phyloP scores from a whole-genome alignment of 2,113 vertebrate genomes.

The Dasyornis broadbenti region DNA sequence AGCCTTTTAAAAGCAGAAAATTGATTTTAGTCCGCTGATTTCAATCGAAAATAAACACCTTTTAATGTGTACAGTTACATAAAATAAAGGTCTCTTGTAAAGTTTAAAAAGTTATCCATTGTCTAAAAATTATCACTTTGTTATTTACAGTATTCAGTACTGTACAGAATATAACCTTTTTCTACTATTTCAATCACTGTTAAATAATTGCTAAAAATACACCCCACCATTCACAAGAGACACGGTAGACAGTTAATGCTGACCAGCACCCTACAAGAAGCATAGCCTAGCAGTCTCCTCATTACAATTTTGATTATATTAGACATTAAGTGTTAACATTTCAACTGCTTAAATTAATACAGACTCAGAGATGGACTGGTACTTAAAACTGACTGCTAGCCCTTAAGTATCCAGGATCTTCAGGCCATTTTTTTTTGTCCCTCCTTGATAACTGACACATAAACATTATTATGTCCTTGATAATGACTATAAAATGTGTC shows the following conservation, averaged over 20 bases:
- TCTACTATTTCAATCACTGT: not conserved
- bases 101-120: not conserved
- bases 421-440: not conserved
- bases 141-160: not conserved
- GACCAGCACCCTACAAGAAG: not conserved
- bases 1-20: not conserved
- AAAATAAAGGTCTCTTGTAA: not conserved
- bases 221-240: not conserved
- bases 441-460: not conserved
- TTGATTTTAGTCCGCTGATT: not conserved
- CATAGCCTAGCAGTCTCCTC: not conserved
- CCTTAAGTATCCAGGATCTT: not conserved
- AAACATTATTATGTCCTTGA: not conserved
- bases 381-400: not conserved
- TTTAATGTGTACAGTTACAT: not conserved
- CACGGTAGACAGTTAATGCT: not conserved
- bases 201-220: not conserved
- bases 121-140: not conserved
- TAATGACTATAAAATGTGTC: not conserved
- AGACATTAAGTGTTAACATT: not conserved
- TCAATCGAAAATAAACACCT: not conserved
- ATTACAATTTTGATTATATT: not conserved
- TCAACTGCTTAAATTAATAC: not conserved
- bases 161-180: not conserved
- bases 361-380: not conserved